Base-by-base conservation (phyloP, 64 coral and sea anemone species). In the Orbicella faveolata region DNA sequence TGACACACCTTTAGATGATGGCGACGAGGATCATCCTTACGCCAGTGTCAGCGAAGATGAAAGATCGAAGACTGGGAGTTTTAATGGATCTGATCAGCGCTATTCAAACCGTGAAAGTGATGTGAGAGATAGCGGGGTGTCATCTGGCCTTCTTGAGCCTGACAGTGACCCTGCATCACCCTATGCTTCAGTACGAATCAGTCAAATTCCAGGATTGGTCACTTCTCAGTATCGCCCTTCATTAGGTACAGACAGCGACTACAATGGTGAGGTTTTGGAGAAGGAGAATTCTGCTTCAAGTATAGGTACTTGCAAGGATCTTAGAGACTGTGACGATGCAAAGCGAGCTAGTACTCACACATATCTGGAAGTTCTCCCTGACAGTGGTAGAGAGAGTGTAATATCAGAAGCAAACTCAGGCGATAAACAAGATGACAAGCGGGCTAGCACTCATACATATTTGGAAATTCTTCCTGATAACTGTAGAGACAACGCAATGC, bases 101-200 rank as follows among this genome's bases (percentile, higher is more conserved):
- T 20, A 72, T 62, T 73, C 67, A 25, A 82, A 79, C 68, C 52
- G 61, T 23, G 90, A 65, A 13, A 90, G 33, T 53, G 82, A 93
- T 67, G 61, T 23, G 19, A 36, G 81, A 69, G 87, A 89, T 36
- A 63, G 75, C 67, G 92, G 77, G 35, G 82, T 79, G 20, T 76
- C 89, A 36, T 74, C 65, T 34, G 87, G 83, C 44, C 77, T 79
- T 52, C 30, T 68, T 4, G 93, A 88, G 6, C 59, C 90, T 19
- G 78, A 74, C 36, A 87, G 77, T 52, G 84, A 83, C 17, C 34
- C 77, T 55, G 73, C 92, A 18, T 94, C 92, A 7, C 95, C 95
- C 11, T 97, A 97, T 75, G 95, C 95, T 25, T 93, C 88, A 21
- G 95, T 97, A 39, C 83, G 95, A 37, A 97, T 97, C 80, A 97